phyloP scores from a whole-genome alignment of 2,888 invertebrate genomes.

The Actias luna region DNA sequence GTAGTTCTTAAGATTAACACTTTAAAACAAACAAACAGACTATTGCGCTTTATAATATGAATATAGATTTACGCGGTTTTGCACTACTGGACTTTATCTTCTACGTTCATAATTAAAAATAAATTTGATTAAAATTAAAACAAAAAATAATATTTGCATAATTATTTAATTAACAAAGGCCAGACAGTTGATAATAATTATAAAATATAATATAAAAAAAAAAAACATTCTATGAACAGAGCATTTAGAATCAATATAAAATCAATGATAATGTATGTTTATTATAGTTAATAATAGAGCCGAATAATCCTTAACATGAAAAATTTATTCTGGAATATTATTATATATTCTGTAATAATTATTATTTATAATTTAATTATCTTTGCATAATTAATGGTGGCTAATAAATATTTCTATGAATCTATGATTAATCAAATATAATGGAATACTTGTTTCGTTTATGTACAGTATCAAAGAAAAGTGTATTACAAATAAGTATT shows the following conservation, averaged over 20 bases:
- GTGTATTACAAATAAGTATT: neutral
- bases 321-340: slow-evolving; percentile 16
- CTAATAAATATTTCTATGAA: slow-evolving; percentile 40
- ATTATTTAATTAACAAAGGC: too few relatives aligned
- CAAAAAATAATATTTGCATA: too few relatives aligned
- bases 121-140: too few relatives aligned
- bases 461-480: slow-evolving; percentile 2
- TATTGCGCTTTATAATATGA: too few relatives aligned
- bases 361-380: slow-evolving; percentile 43
- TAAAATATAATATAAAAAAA: too few relatives aligned
- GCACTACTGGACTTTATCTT: too few relatives aligned
- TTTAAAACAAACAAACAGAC: too few relatives aligned
- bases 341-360: slow-evolving; percentile 35
- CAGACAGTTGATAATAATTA: too few relatives aligned
- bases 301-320: neutral
- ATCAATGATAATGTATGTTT: neutral
- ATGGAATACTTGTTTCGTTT: slow-evolving; percentile 19
- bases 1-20: too few relatives aligned
- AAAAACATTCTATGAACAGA: neutral
- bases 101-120: too few relatives aligned
- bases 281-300: neutral
- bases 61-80: too few relatives aligned
- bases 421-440: slow-evolving; percentile 42
- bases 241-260: too few relatives aligned
- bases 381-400: slow-evolving; percentile 38